A percentile compares a stretch with the other conserved stretches of the same genome.
phyloP scores from a whole-genome alignment of 2,113 vertebrate species.

The Cyphomyrus discorhynchus region DNA sequence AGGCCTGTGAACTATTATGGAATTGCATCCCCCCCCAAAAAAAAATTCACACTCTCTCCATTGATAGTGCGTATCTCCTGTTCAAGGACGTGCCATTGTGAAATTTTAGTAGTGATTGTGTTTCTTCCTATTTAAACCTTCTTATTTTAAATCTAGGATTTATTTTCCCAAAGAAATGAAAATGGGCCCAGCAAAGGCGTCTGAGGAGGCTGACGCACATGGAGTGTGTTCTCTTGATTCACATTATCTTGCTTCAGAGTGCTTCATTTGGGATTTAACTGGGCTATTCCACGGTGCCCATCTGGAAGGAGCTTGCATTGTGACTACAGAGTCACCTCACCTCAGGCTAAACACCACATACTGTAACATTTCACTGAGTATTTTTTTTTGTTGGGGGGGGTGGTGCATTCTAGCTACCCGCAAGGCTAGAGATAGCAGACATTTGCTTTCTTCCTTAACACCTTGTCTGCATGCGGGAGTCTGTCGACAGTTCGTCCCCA shows the following conservation, averaged over 20 bases:
- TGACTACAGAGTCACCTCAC: constrained; percentile 31
- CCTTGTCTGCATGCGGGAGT: background rate
- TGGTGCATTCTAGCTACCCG: background rate
- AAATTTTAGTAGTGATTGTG: background rate
- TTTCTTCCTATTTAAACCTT: background rate
- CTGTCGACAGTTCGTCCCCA: background rate
- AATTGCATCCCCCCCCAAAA: background rate
- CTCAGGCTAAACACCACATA: constrained; percentile 27
- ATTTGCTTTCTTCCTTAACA: constrained; percentile 3
- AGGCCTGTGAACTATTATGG: background rate
- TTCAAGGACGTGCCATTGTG: background rate
- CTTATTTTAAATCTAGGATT: background rate
- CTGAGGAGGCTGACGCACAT: background rate
- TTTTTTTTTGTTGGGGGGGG: background rate
- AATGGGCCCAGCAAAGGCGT: background rate
- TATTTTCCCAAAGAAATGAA: background rate
- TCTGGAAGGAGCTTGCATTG: constrained; percentile 14
- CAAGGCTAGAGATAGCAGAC: background rate
- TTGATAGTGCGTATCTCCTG: background rate
- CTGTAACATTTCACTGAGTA: constrained; percentile 25
- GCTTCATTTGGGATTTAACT: constrained; percentile 4
- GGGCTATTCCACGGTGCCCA: constrained; percentile 1
- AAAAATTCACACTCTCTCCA: background rate
- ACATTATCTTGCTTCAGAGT: background rate
- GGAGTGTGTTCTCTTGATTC: background rate